These are phyloP conservation scores for Orthosia incerta DNA, from an alignment of 2,888 invertebrate species.

Conservation along the genomic window DNA sequence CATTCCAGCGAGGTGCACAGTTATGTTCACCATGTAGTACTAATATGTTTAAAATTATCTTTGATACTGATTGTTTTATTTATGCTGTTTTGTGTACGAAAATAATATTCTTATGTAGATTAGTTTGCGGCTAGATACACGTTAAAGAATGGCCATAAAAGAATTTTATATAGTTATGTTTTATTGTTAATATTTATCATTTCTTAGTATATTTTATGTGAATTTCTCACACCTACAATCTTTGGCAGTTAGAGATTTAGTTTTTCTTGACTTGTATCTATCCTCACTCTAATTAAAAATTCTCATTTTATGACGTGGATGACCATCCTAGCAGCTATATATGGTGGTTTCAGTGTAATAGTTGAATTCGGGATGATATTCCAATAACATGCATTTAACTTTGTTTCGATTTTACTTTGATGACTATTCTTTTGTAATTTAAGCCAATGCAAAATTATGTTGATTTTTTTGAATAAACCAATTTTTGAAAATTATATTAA, in stretches of 20 bases:
- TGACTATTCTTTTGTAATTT: conserved; percentile 19
- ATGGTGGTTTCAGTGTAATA: conserved; percentile 14
- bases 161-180: too few species aligned
- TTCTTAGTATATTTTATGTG: background rate
- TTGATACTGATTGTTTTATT: background rate
- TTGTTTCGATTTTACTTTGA: conserved; percentile 22
- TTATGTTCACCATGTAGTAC: too few species aligned
- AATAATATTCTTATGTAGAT: background rate
- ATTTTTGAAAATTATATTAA: conserved; percentile 21
- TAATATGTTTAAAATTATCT: background rate
- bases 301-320: conserved; percentile 14
- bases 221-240: background rate
- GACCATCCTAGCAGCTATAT: background rate
- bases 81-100: background rate
- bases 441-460: conserved; percentile 44
- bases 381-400: conserved; percentile 49
- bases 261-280: background rate
- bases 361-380: conserved; percentile 24
- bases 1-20: too few species aligned
- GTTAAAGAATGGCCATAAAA: background rate
- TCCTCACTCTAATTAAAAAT: background rate
- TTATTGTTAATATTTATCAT: background rate
- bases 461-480: conserved; percentile 55
- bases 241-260: background rate
- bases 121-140: conserved; percentile 15